Evolutionary conservation across 2,888 invertebrate genomes (phyloP), one percentile per base, ranked within the genome.

Genomic region (Pinctada fucata): DNA sequence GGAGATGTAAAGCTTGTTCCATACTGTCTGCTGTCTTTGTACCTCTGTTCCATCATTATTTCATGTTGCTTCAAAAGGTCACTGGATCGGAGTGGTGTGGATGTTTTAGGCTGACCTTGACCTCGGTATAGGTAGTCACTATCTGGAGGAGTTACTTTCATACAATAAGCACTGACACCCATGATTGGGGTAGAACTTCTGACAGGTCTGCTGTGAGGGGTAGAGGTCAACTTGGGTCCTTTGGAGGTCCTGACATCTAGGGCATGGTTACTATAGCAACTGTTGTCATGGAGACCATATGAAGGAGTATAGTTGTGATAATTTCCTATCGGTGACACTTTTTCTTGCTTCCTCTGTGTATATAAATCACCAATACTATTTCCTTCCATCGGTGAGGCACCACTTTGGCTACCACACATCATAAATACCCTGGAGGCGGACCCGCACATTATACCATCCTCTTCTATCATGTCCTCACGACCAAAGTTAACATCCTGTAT

Each of bases 361-460:
- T 58, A 10, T 10, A 6, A 58, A 13, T 58, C 58, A 58, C 6
- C 8, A 31, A 31, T 31, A 31, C 31, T 31, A 31, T 31, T 31
- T 13, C 13, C 8, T 58, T 48, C 13, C 13, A 6, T n/a, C 6
- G 47, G 45, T 73, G 47, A 63, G 6, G 45, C 13, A 3, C 52
- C 2, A 16, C n/a, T 10, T 8, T 73, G 13, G 5, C 48, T 48
- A n/a, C 48, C 73, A 31, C 10, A 63, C 13, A 64, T 49, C 5
- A 73, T 64, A 63, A 73, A 73, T 31, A 73, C 73, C 2, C 73
- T 50, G 2, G 73, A 73, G 2, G 50, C 65, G 45, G 73, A 73
- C 10, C 73, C 73, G 8, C 73, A 73, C 73, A 73, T 73, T n/a
- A 73, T 31, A 48, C 73, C 64, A n/a, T 52, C 64, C 2, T 47